A percentile compares a stretch with the other conserved stretches of the same genome.
Evolutionary conservation across 1,140 invertebrate genomes (phyloP).

Genomic region (Drosophila nannoptera): DNA sequence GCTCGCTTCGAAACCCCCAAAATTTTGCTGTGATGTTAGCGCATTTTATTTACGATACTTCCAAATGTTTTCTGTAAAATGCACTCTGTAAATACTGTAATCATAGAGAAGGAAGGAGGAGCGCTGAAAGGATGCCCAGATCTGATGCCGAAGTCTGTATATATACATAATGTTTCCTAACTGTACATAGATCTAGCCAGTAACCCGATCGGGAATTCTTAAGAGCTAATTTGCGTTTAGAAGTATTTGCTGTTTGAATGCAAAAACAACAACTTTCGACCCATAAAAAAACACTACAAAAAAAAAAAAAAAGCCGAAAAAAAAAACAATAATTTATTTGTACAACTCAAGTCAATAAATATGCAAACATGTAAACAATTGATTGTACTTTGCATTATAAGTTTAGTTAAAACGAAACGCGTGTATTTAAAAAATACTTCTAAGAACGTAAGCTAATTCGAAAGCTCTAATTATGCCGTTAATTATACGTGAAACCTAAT

Average conservation of each 20-base stretch:
- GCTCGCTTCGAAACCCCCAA: slow-evolving; percentile 51
- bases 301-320: slow-evolving; percentile 3
- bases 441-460: slow-evolving; percentile 47
- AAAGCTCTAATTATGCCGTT: slow-evolving; percentile 66
- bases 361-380: slow-evolving; percentile 39
- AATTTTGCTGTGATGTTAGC: slow-evolving; percentile 79
- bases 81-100: slow-evolving; percentile 74
- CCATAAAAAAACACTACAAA: slow-evolving; percentile 1
- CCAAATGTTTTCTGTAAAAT: slow-evolving; percentile 68
- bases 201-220: slow-evolving; percentile 36
- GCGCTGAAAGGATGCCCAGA: not conserved
- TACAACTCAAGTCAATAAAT: slow-evolving; percentile 66
- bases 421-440: slow-evolving; percentile 64
- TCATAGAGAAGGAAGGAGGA: slow-evolving; percentile 21
- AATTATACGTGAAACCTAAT: slow-evolving; percentile 61
- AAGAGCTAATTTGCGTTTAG: slow-evolving; percentile 46
- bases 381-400: slow-evolving; percentile 57
- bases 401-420: slow-evolving; percentile 49
- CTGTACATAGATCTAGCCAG: slow-evolving; percentile 61
- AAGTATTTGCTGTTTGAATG: slow-evolving; percentile 39
- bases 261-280: slow-evolving; percentile 14
- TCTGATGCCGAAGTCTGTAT: slow-evolving; percentile 45
- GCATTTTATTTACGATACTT: slow-evolving; percentile 77
- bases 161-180: slow-evolving; percentile 71
- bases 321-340: slow-evolving; percentile 55